These are phyloP conservation scores for Arrhopalites spinosus DNA, from an alignment of 2,888 invertebrate species.

Conservation along the genomic window DNA sequence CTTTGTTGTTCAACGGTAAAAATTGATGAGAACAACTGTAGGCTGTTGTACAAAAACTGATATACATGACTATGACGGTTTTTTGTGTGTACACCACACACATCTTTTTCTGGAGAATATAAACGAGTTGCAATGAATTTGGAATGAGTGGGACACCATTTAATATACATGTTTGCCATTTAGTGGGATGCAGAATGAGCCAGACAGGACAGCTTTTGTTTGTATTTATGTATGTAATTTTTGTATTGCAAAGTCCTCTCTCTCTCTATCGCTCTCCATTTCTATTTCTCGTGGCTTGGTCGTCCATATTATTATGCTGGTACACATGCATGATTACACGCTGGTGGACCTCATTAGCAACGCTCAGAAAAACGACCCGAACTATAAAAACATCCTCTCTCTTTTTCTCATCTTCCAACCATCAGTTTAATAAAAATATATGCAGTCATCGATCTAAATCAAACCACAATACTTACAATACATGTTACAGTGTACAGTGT, in stretches of 20 bases:
- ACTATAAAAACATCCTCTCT: constrained; percentile 29
- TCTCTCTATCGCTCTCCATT: not conserved
- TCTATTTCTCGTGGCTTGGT: not conserved
- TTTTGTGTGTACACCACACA: no score
- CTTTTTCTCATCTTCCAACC: constrained; percentile 17
- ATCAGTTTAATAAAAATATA: constrained; percentile 17
- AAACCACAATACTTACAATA: not conserved
- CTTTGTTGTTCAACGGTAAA: no score
- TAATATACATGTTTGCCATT: not conserved
- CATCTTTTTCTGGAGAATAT: not conserved
- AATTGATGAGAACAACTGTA: no score
- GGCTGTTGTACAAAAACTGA: no score
- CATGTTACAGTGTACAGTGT: not conserved
- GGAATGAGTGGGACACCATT: no score
- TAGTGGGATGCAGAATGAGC: constrained; percentile 1
- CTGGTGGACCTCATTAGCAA: constrained; percentile 40
- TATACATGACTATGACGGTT: no score
- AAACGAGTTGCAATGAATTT: no score
- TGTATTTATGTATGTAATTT: not conserved
- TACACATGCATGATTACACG: constrained; percentile 36
- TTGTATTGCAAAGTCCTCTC: not conserved
- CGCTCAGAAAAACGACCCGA: constrained; percentile 23
- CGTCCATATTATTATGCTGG: constrained; percentile 5
- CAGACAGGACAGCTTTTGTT: constrained; percentile 22
- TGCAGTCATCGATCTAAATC: constrained; percentile 23